Conservation (phyloP, 1,140 invertebrate species). For the Pseudomyrmex sp. region DNA sequence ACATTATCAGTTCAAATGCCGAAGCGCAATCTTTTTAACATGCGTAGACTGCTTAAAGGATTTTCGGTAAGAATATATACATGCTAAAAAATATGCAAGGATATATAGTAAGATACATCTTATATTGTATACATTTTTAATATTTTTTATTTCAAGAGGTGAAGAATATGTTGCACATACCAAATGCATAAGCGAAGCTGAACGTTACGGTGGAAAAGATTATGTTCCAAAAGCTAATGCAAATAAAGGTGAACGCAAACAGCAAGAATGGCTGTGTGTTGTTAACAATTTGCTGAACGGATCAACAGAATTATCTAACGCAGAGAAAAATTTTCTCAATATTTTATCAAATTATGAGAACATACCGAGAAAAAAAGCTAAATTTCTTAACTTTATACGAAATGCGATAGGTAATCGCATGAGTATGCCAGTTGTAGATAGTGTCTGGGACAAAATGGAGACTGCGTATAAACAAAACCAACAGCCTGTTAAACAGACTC, state of each 20-base stretch:
- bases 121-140: constrained; percentile 2
- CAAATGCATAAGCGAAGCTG: constrained; percentile 96
- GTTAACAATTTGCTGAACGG: constrained; percentile 90
- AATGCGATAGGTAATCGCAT: constrained; percentile 86
- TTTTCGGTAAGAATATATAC: constrained; percentile 88
- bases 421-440: constrained; percentile 86
- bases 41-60: constrained; percentile 97
- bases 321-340: constrained; percentile 89
- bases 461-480: constrained; percentile 86
- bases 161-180: constrained; percentile 93
- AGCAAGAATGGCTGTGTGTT: constrained; percentile 94
- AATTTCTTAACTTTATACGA: constrained; percentile 93
- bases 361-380: constrained; percentile 95
- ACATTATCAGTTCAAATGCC: constrained; percentile 92
- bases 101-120: too few relatives aligned
- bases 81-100: neutral
- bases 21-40: constrained; percentile 87
- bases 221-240: constrained; percentile 90
- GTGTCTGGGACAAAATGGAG: constrained; percentile 90
- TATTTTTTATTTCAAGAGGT: constrained; percentile 86
- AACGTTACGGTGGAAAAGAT: constrained; percentile 95
- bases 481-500: neutral
- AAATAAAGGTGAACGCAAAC: constrained; percentile 96
- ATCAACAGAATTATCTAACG: constrained; percentile 85
- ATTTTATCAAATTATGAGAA: constrained; percentile 92